Percentiles rank a stretch among this genome's conserved stretches.
Evolutionary conservation across 2,797 vertebrate species (phyloP).

Genomic region (Discoglossus pictus): DNA sequence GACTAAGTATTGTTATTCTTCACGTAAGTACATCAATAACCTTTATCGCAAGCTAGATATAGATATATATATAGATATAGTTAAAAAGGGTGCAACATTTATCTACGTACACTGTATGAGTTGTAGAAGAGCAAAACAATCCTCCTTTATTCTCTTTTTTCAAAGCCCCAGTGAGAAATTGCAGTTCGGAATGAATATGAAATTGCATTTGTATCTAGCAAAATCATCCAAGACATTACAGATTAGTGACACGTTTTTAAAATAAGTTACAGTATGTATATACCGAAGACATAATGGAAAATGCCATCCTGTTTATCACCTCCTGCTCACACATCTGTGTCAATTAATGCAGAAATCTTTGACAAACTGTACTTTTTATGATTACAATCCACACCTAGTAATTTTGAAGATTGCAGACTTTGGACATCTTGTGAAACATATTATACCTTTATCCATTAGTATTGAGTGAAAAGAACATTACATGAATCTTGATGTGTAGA

Average conservation of each 20-base stretch:
- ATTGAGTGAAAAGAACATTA: neutral
- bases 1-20: no score
- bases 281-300: constrained; percentile 29
- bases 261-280: constrained; percentile 8
- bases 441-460: constrained; percentile 8
- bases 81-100: no score
- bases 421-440: constrained; percentile 18
- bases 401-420: constrained; percentile 42
- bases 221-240: constrained; percentile 13
- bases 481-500: constrained; percentile 13
- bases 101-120: neutral
- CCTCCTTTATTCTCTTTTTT: neutral
- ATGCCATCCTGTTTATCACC: constrained; percentile 36
- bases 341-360: constrained; percentile 39
- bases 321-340: constrained; percentile 15
- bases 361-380: constrained; percentile 38
- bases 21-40: no score
- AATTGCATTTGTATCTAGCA: constrained; percentile 26
- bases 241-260: constrained; percentile 33
- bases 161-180: neutral
- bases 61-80: no score
- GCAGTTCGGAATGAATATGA: constrained; percentile 3
- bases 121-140: neutral
- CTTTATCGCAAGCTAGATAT: no score
- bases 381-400: constrained; percentile 24